Evolutionary conservation across 2,797 vertebrate genomes (phyloP), one percentile per base, ranked within the genome.

Genomic region (Sorex maritimensis): DNA sequence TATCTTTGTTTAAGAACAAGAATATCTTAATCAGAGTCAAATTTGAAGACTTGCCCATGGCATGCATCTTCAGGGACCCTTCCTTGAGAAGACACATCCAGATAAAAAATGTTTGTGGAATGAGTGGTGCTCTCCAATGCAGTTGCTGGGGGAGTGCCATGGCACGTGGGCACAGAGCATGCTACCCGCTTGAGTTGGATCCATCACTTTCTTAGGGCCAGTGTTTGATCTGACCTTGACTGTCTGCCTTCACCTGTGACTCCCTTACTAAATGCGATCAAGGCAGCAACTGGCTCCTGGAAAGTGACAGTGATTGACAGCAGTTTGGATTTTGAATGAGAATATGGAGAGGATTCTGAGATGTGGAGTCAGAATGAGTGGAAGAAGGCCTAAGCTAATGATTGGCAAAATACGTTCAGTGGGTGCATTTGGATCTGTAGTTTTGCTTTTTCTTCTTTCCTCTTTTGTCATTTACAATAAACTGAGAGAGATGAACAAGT

Each of bases 131-230:
- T 68, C 90, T 68, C 10, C 44, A 11, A 26, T n/a, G 17, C 34
- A 61, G 15, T 49, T 41, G 68, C 14, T 15, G 1, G 21, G 55
- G 8, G 30, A 19, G 58, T 61, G 17, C 52, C 52, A 55, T 79
- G 21, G 1, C 6, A 21, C 0, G 0, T 21, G 4, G 28, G 4
- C 55, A 83, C 41, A 80, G 38, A 49, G n/a, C 6, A 0, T 71
- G n/a, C 58, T 75, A 28, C 9, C 4, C 1, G 2, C 2, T 44
- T 44, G 41, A 23, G 23, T 12, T 30, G 8, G 28, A 34, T 26
- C 4, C 15, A 14, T 52, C 23, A 68, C n/a, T 13, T 34, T 11
- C 49, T 52, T 6, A 52, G 49, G 49, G 24, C 5, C 65, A 67
- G 65, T 13, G 12, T 61, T 12, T 63, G n/a, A 11, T 30, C 67